phyloP scores from a whole-genome alignment of 2,797 vertebrate genomes.

The Eulemur albifrons region DNA sequence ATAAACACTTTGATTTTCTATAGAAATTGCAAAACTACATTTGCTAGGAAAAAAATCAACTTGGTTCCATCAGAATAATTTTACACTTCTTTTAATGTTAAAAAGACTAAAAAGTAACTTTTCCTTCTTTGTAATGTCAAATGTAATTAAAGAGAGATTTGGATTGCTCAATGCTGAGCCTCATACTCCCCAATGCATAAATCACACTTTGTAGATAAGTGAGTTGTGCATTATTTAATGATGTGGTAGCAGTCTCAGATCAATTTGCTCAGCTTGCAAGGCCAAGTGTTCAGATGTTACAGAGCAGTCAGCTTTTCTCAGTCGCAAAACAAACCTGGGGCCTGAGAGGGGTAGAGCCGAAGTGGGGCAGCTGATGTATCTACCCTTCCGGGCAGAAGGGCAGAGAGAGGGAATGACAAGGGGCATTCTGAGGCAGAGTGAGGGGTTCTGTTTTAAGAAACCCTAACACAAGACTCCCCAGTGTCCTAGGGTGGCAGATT shows the following conservation, averaged over 20 bases:
- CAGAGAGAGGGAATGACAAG: background rate
- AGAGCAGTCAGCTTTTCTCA: background rate
- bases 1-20: slow-evolving; percentile 53
- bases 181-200: background rate
- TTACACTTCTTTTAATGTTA: slow-evolving; percentile 34
- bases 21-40: slow-evolving; percentile 46
- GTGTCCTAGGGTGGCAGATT: background rate
- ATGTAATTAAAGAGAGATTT: slow-evolving; percentile 43
- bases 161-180: background rate
- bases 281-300: background rate
- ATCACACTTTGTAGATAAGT: background rate
- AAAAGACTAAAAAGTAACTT: background rate
- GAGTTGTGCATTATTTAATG: background rate
- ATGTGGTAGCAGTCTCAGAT: background rate
- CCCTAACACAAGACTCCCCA: background rate
- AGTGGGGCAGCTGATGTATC: background rate
- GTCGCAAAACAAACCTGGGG: background rate
- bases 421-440: background rate
- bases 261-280: background rate
- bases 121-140: background rate
- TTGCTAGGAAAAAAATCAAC: slow-evolving; percentile 21
- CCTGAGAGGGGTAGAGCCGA: background rate
- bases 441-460: background rate
- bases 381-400: background rate
- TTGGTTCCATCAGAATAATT: slow-evolving; percentile 42